phyloP scores from a whole-genome alignment of 2,113 vertebrate species.

The Boleophthalmus pectinirostris region DNA sequence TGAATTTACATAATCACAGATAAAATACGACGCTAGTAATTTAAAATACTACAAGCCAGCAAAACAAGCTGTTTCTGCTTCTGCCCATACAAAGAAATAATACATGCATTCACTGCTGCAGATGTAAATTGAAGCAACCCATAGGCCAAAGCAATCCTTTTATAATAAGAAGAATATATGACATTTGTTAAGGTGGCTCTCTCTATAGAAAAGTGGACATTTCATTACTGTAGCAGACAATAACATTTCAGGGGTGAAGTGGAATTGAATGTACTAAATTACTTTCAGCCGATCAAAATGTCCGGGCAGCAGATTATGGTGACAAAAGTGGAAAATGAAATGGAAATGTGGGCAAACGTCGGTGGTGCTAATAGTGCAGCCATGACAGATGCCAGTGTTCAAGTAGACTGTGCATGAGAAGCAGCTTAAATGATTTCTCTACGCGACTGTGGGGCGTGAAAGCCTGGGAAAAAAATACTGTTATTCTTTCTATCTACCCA shows the following conservation, averaged over 20 bases:
- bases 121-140: constrained; percentile 20
- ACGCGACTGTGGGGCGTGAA: constrained; percentile 11
- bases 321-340: constrained; percentile 39
- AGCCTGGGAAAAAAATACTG: constrained; percentile 22
- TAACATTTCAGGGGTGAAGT: constrained; percentile 45
- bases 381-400: constrained; percentile 52
- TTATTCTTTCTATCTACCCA: constrained; percentile 5
- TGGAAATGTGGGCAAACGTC: constrained; percentile 43
- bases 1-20: background rate
- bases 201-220: constrained; percentile 39
- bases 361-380: constrained; percentile 45
- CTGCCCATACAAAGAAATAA: background rate
- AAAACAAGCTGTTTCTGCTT: background rate
- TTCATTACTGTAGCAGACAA: constrained; percentile 51
- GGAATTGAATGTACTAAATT: constrained; percentile 48
- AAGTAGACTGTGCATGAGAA: constrained; percentile 39
- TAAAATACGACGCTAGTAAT: background rate
- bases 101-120: background rate
- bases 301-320: constrained; percentile 18
- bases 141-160: constrained; percentile 31
- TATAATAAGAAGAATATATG: constrained; percentile 25
- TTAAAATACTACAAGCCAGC: background rate
- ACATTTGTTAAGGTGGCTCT: constrained; percentile 35
- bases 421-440: constrained; percentile 36
- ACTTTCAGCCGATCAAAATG: constrained; percentile 31